Base-by-base conservation (phyloP, 2,113 vertebrate genomes). In the Malaclemys terrapin region DNA sequence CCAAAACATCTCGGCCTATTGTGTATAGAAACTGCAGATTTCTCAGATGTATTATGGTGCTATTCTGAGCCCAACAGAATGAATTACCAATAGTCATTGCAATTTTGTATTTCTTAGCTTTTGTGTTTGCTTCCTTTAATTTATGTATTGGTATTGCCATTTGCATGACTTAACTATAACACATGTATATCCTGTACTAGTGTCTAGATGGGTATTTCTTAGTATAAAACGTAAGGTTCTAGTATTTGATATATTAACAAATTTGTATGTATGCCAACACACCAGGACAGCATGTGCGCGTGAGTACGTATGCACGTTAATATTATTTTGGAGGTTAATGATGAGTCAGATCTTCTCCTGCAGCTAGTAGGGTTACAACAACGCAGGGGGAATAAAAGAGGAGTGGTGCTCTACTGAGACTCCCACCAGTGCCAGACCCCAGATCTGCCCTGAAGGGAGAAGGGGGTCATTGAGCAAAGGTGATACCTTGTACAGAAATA, bases 1-100 rank as follows among this genome's bases (percentile, higher is more conserved):
- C 90, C 91, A 65, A 93, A 90, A 84, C 94, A 91, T 86, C 6
- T 29, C 91, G 87, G 81, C 89, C 95, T 78, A 85, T 93, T 79
- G 82, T 35, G 72, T 85, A 82, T 3, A 13, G 19, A 14, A 45
- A 24, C 13, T 29, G 1, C 42, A 8, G 8, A 22, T 54, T 31
- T 56, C 38, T 82, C 38, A 10, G 13, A 13, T 52, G 14, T 5
- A 13, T 25, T 69, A n/a, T 16, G 14, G 53, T n/a, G 72, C 85
- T 57, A 4, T 56, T 14, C 93, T 85, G 80, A 91, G 86, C 35
- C 8, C 62, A 19, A 19, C 91, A 76, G 54, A 94, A 42, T 81
- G 89, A 80, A 78, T 47, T 82, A 91, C 17, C 53, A n/a, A 4
- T 57, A 9, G 86, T 17, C 83, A 88, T 19, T 35, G 80, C 11